Base-by-base conservation (phyloP, 2,797 vertebrate species). In the Hydrolagus colliei region DNA sequence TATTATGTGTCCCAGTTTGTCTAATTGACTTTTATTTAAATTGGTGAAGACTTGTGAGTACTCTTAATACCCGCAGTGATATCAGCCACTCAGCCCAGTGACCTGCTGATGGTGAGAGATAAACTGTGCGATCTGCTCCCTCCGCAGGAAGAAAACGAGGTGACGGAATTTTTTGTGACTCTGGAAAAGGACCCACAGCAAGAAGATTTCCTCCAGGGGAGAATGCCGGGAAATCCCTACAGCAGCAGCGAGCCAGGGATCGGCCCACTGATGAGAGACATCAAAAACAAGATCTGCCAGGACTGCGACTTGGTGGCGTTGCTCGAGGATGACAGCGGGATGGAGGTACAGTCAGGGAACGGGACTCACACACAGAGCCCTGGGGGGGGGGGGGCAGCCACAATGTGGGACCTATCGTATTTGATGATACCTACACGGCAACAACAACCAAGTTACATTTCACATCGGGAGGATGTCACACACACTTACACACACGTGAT, bases 201-300 rank as follows among this genome's bases (percentile, higher is more conserved):
- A 91, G 98, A 99, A 88, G 98, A 99, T 89, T 99, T 99, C 91
- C 91, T 99, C 87, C 98, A 99, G 90, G 98, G 98, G 87, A 95
- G 98, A 85, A 99, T 99, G 98, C 98, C 98, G 1, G 98, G 98
- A 82, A 99, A 99, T 89, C 98, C 98, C 0, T 99, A 99, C 89
- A 99, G 97, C 93, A 99, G 97, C 89, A 98, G 96, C 0, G 98
- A 99, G 89, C 98, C 98, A 0, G 98, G 98, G 89, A 98, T 99
- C 0, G 97, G 98, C 65, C 97, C 98, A 0, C 95, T 99, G 1
- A 99, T 99, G 98, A 95, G 98, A 87, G 98, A 99, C 91, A 97
- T 99, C 90, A 99, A 99, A 93, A 99, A 99, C 92, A 99, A 99
- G 90, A 99, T 99, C 93, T 99, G 98, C 87, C 98, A 99, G 88